Evolutionary conservation across 2,797 vertebrate species (phyloP), one percentile per base, ranked within the genome.

Genomic region (Odontamblyopus rebecca): DNA sequence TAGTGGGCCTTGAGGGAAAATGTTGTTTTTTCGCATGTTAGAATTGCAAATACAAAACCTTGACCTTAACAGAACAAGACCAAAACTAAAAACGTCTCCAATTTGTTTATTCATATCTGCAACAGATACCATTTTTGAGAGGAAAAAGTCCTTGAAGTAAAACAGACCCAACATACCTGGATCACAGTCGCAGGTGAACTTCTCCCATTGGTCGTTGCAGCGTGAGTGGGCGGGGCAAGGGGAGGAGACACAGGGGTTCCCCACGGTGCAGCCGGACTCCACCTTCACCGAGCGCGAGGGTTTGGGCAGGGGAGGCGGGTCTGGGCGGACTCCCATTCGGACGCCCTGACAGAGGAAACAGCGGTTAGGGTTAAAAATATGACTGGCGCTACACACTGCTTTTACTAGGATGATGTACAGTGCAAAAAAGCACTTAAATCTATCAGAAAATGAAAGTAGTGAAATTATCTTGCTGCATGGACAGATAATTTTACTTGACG

Each of bases 131-230:
- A 8, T n/a, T 23, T 56, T 56, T 44, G 11, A 15, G 13, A 48
- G 44, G 44, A 48, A 13, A 57, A 57, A 13, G 54, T 57, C 23
- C 8, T 57, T 13, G 23, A 26, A 23, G 12, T 27, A 12, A 60
- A 60, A 18, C 27, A 60, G 23, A 23, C 23, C 23, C 23, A 15
- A 57, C 60, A 1, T 44, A 99, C 98, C 97, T 89, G 97, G 93
- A 82, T 94, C 91, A 75, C 98, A 99, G 70, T 94, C 66, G 4
- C 98, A 99, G 48, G 92, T 91, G 80, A 97, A 95, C 6, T 92
- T 94, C 87, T 97, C 96, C 98, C 97, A 99, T 73, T 96, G 93
- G 51, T 98, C 96, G 2, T 82, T 89, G 76, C 98, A 99, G 67
- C 93, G 41, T 5, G 97, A 96, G 62, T 96, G 96, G 81, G 90